Conservation (phyloP, 2,113 vertebrate species). For the Tachysurus fulvidraco region DNA sequence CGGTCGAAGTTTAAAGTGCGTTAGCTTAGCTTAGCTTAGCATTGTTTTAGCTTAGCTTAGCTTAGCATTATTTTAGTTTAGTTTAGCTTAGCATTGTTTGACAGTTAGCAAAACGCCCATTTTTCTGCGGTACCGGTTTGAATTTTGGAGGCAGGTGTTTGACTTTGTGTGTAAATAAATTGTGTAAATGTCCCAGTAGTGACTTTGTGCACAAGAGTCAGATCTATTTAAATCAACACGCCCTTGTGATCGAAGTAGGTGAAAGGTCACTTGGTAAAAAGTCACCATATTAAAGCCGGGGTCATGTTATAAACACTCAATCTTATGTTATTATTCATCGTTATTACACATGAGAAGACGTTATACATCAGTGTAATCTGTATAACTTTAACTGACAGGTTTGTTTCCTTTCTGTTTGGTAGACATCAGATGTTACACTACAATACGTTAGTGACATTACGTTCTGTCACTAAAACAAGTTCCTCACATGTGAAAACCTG, state of each 20-base stretch:
- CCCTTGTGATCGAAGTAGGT: slow-evolving; percentile 60
- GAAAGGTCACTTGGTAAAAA: slow-evolving; percentile 68
- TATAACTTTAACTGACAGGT: neutral
- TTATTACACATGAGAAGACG: neutral
- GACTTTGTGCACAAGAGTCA: neutral
- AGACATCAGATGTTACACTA: neutral
- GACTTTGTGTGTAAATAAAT: neutral
- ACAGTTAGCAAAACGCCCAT: neutral
- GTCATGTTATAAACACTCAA: neutral
- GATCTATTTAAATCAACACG: neutral
- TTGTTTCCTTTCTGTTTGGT: neutral
- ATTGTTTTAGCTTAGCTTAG: neutral
- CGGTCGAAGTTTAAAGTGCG: neutral
- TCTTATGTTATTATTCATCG: too few species aligned
- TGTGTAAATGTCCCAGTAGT: neutral
- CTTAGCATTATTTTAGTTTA: neutral
- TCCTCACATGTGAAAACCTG: too few species aligned
- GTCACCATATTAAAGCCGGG: neutral
- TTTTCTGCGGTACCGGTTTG: too few species aligned
- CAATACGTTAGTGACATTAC: too few species aligned
- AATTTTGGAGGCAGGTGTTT: too few species aligned
- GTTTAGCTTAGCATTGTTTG: neutral
- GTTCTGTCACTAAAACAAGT: too few species aligned
- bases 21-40: neutral
- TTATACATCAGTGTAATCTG: neutral